Evolutionary conservation across 2,113 vertebrate species (phyloP).

Genomic region (Pionites leucogaster): DNA sequence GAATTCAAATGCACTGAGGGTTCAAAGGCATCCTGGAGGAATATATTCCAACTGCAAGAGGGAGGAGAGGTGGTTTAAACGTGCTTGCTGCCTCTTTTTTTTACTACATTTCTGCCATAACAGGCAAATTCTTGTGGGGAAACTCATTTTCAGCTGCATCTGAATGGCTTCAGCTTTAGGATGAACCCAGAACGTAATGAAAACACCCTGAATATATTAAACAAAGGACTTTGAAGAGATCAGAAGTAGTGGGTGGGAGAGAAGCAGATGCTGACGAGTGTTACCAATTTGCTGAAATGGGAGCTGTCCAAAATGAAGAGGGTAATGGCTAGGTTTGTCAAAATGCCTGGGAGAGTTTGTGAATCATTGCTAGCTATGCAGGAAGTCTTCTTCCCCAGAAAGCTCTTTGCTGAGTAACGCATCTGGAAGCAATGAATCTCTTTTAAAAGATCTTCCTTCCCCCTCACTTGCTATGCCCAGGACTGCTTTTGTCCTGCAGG

Average conservation of each 20-base stretch:
- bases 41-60: slow-evolving; percentile 18
- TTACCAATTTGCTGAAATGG: slow-evolving; percentile 49
- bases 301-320: slow-evolving; percentile 42
- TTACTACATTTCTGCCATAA: slow-evolving; percentile 46
- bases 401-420: background rate
- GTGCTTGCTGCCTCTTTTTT: background rate
- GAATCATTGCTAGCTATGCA: slow-evolving; percentile 9
- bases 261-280: slow-evolving; percentile 38
- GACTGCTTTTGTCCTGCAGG: background rate
- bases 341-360: slow-evolving; percentile 19
- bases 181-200: slow-evolving; percentile 24
- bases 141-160: slow-evolving; percentile 44
- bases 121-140: slow-evolving; percentile 52
- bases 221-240: slow-evolving; percentile 37
- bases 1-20: slow-evolving; percentile 39
- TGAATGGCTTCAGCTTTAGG: slow-evolving; percentile 51
- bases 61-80: slow-evolving; percentile 1
- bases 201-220: slow-evolving; percentile 53
- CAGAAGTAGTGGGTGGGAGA: slow-evolving; percentile 45
- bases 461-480: background rate
- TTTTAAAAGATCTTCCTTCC: background rate
- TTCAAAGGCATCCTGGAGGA: slow-evolving; percentile 32
- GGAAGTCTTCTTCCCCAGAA: slow-evolving; percentile 21
- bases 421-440: slow-evolving; percentile 10
- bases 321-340: slow-evolving; percentile 25